A percentile compares a stretch with the other conserved stretches of the same genome.
Evolutionary conservation across 2,888 invertebrate species (phyloP).

Genomic region (Willowsia nigromaculata): DNA sequence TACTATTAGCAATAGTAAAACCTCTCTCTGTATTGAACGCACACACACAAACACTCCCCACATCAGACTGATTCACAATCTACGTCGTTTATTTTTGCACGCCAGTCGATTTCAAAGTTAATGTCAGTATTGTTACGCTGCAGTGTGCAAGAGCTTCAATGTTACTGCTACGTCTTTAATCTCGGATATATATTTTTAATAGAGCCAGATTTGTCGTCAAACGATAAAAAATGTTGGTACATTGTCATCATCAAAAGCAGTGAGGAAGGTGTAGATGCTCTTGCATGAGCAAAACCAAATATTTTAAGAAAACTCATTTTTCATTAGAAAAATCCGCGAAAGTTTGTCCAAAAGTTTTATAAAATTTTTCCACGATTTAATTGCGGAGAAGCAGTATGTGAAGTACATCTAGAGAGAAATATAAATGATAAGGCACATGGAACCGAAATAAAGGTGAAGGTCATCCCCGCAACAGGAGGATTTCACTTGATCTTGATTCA

Average conservation of each 20-base stretch:
- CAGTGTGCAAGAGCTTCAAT: neutral
- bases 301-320: no score
- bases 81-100: neutral
- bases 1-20: neutral
- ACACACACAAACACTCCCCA: neutral
- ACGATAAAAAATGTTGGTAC: neutral
- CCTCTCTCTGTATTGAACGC: neutral
- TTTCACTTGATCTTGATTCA: neutral
- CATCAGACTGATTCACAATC: neutral
- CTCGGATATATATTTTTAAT: neutral
- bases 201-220: neutral
- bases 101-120: neutral
- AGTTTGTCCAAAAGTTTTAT: no score
- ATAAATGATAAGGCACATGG: no score
- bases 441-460: slow-evolving; percentile 9
- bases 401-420: no score
- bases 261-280: no score
- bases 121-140: neutral
- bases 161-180: neutral
- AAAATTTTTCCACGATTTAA: no score
- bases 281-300: no score
- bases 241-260: neutral
- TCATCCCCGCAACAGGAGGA: neutral
- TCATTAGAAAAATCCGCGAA: no score
- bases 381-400: no score